phyloP scores from a whole-genome alignment of 2,113 vertebrate species.

The Neodontobutis hainanensis region DNA sequence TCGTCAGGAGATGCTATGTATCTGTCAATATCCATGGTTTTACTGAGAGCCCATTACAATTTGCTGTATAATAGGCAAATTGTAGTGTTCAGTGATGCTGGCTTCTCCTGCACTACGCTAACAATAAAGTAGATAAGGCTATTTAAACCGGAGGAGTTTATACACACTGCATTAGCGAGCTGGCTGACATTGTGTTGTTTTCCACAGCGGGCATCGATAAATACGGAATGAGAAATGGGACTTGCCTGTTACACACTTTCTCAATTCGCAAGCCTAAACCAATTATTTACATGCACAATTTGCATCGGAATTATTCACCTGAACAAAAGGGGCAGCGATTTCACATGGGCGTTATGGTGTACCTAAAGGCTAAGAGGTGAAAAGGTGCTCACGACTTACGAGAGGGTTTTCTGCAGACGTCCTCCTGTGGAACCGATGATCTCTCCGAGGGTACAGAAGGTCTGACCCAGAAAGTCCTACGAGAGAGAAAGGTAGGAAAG shows the following conservation, averaged over 20 bases:
- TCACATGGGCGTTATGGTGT: neutral
- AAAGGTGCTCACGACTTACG: constrained; percentile 69
- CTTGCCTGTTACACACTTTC: constrained; percentile 23
- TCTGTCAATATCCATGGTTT: constrained; percentile 9
- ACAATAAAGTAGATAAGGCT: constrained; percentile 37
- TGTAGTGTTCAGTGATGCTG: constrained; percentile 14
- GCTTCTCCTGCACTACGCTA: constrained; percentile 19
- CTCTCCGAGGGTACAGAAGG: constrained; percentile 83
- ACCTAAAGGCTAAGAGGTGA: neutral
- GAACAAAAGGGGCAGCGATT: constrained; percentile 11
- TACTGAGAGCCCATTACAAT: neutral
- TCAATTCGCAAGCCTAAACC: constrained; percentile 16
- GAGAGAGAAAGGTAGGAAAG: neutral
- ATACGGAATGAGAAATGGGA: constrained; percentile 31
- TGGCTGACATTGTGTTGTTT: constrained; percentile 23
- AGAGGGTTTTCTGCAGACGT: constrained; percentile 76
- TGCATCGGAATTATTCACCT: constrained; percentile 1
- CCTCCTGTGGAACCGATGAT: constrained; percentile 80
- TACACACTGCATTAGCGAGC: constrained; percentile 26
- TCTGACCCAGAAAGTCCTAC: constrained; percentile 83
- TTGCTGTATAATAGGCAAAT: constrained; percentile 5
- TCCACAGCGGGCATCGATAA: constrained; percentile 33
- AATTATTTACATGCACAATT: constrained; percentile 42
- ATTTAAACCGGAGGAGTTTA: constrained; percentile 28
- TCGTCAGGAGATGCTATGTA: neutral